phyloP scores from a whole-genome alignment of 2,888 invertebrate species.

The Listrodromus nycthemerus region DNA sequence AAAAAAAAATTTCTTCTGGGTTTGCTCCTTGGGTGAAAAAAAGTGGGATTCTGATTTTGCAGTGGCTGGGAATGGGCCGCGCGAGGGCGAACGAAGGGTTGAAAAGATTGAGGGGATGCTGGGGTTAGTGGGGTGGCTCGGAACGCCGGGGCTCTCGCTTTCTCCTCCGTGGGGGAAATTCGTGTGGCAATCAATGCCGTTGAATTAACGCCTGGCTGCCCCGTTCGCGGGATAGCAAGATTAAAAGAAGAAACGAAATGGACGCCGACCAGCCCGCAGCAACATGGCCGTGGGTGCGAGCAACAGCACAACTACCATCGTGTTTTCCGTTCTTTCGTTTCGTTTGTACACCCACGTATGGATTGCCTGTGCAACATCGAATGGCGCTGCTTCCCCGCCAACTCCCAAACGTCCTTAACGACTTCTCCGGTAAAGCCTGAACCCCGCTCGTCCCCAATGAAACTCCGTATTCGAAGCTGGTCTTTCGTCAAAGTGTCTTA shows the following conservation, averaged over 20 bases:
- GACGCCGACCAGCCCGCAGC: conserved; percentile 76
- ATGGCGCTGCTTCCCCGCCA: not conserved
- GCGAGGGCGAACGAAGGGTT: conserved; percentile 7
- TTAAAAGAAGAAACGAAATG: conserved; percentile 84
- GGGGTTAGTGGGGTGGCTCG: conserved; percentile 40
- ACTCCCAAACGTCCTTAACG: conserved; percentile 13
- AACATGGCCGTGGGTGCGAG: conserved; percentile 65
- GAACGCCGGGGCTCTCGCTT: conserved; percentile 15
- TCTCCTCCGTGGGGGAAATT: conserved; percentile 71
- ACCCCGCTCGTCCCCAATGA: not conserved
- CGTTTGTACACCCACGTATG: conserved; percentile 8
- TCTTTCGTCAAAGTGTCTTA: not conserved
- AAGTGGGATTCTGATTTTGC: not conserved
- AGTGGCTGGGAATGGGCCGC: not conserved
- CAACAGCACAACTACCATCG: conserved; percentile 49
- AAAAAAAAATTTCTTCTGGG: not conserved
- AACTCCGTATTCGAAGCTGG: not conserved
- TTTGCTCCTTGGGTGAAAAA: not conserved
- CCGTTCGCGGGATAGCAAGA: conserved; percentile 84
- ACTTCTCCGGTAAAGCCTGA: conserved; percentile 1
- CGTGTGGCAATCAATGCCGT: conserved; percentile 84
- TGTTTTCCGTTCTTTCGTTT: conserved; percentile 12
- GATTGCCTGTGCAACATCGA: conserved; percentile 12
- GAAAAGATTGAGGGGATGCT: conserved; percentile 60
- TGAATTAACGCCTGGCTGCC: conserved; percentile 84